Percentiles rank a stretch among this genome's conserved stretches.
Evolutionary conservation across 2,888 invertebrate species (phyloP).

Genomic region (Sturmia bella): DNA sequence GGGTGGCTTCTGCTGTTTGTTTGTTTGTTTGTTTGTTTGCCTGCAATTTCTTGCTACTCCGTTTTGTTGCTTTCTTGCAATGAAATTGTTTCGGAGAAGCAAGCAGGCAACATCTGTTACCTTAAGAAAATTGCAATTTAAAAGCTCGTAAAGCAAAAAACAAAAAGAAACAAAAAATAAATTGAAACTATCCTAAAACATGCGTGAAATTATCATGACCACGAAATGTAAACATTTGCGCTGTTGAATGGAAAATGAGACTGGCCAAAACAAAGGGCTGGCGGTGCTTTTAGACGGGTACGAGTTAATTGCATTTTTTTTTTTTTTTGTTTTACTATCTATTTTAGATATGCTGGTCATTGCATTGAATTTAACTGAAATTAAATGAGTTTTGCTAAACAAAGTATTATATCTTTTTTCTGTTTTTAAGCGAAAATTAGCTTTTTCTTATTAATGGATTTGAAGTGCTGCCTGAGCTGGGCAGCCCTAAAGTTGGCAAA

Average conservation of each 20-base stretch:
- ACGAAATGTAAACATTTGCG: conserved; percentile 57
- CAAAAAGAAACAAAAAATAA: conserved; percentile 8
- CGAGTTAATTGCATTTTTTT: conserved; percentile 42
- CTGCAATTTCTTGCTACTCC: conserved; percentile 12
- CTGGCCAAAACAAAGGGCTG: not conserved
- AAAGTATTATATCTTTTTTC: not conserved
- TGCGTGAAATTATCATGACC: conserved; percentile 64
- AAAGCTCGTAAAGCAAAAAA: conserved; percentile 15
- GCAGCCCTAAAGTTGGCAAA: not conserved
- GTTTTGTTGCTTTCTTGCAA: conserved; percentile 17
- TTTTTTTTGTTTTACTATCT: not conserved
- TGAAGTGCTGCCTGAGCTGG: not conserved
- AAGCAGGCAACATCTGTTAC: conserved; percentile 56
- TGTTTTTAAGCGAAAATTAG: no score
- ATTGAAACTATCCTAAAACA: conserved; percentile 54
- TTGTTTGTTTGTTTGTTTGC: conserved; percentile 51
- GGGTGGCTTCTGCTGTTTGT: conserved; percentile 70
- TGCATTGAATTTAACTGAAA: conserved; percentile 35
- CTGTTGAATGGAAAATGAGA: not conserved
- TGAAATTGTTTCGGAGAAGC: conserved; percentile 21
- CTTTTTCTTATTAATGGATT: not conserved
- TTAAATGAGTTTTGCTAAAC: conserved; percentile 22
- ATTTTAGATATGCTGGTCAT: conserved; percentile 21
- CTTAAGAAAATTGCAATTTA: conserved; percentile 49
- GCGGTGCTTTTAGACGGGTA: conserved; percentile 19